phyloP scores from a whole-genome alignment of 2,797 vertebrate species.

The Sebastes minor region DNA sequence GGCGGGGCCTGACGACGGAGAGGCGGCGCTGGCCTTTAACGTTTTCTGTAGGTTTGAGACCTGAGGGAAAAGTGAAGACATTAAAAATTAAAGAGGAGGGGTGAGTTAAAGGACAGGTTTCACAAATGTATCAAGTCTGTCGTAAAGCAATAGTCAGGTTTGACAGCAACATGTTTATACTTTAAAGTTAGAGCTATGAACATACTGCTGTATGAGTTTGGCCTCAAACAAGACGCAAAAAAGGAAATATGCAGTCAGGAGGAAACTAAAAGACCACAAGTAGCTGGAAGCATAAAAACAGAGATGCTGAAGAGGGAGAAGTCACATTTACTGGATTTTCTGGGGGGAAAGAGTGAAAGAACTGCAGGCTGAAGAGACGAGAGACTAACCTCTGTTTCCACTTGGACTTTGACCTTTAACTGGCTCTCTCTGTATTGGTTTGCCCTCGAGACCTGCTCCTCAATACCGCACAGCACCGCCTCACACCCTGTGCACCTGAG shows the following conservation, averaged over 20 bases:
- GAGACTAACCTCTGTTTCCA: constrained; percentile 93
- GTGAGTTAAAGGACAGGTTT: neutral
- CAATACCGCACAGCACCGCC: constrained; percentile 93
- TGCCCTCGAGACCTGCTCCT: constrained; percentile 94
- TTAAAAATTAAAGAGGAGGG: neutral
- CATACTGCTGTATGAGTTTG: neutral
- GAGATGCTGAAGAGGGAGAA: constrained; percentile 14
- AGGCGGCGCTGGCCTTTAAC: constrained; percentile 91
- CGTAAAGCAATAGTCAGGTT: neutral
- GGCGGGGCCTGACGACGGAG: constrained; percentile 85
- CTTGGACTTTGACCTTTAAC: constrained; percentile 95
- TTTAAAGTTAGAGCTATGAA: neutral
- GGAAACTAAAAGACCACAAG: constrained; percentile 51
- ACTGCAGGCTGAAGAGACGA: neutral
- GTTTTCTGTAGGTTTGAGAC: constrained; percentile 98
- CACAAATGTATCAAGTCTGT: neutral
- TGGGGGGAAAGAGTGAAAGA: neutral
- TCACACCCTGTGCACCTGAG: constrained; percentile 95
- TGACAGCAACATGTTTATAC: neutral
- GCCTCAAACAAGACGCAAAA: neutral
- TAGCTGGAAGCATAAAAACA: constrained; percentile 21
- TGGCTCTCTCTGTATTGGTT: constrained; percentile 97
- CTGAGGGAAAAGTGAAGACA: constrained; percentile 67
- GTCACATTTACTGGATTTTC: constrained; percentile 36
- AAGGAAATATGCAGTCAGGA: neutral